A percentile compares a stretch with the other conserved stretches of the same genome.
Evolutionary conservation across 2,888 invertebrate genomes (phyloP).

Genomic region (Megamerina dolium): DNA sequence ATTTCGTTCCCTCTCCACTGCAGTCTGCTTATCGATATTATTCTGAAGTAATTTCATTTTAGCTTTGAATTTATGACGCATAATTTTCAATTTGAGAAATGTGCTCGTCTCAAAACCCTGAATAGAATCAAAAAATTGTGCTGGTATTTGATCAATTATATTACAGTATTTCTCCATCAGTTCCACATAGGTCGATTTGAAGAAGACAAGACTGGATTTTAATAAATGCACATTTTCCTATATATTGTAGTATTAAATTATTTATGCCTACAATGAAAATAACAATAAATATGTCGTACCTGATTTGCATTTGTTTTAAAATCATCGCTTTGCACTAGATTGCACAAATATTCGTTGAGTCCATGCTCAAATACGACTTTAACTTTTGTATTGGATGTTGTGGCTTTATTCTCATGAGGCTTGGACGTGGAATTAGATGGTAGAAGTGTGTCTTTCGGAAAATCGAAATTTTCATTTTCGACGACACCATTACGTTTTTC

Average conservation of each 20-base stretch:
- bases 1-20: not conserved
- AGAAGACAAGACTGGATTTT: conserved; percentile 28
- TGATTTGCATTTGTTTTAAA: conserved; percentile 28
- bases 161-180: conserved; percentile 59
- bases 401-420: not conserved
- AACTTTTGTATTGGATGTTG: conserved; percentile 21
- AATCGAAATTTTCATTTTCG: no score
- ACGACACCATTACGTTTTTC: no score
- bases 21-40: conserved; percentile 35
- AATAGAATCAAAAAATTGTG: conserved; percentile 56
- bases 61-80: conserved; percentile 57
- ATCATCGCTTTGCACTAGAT: conserved; percentile 35
- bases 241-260: not conserved
- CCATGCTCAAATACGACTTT: conserved; percentile 37
- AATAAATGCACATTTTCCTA: conserved; percentile 29
- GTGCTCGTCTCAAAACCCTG: conserved; percentile 56
- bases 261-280: not conserved
- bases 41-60: conserved; percentile 50
- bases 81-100: conserved; percentile 55
- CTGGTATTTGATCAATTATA: conserved; percentile 61
- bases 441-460: no score
- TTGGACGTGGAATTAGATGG: no score
- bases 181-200: conserved; percentile 55
- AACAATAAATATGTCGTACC: conserved; percentile 11
- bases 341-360: conserved; percentile 33